A percentile compares a stretch with the other conserved stretches of the same genome.
Evolutionary conservation across 2,113 vertebrate genomes (phyloP).

Genomic region (Lethenteron reissneri): DNA sequence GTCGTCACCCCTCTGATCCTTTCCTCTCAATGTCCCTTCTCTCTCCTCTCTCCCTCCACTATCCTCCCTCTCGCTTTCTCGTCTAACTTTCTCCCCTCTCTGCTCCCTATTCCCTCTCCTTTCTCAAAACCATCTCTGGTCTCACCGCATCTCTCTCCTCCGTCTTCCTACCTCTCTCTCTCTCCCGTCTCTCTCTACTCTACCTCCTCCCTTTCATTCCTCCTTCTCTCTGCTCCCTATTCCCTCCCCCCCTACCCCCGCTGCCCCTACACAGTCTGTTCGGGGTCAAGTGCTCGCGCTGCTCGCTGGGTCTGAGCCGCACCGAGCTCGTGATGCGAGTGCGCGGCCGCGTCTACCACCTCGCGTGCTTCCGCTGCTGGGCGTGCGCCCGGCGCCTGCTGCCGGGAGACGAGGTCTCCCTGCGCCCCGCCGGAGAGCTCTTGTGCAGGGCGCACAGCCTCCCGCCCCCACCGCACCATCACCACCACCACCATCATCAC

Average conservation of each 20-base stretch:
- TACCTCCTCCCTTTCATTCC: background rate
- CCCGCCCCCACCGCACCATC: too few relatives aligned
- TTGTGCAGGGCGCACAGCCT: background rate
- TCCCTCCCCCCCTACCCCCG: background rate
- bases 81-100: background rate
- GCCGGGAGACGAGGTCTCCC: constrained; percentile 2
- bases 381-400: constrained; percentile 6
- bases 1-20: too few relatives aligned
- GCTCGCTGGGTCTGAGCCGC: background rate
- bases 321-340: constrained; percentile 1
- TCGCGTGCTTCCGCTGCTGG: constrained; percentile 4
- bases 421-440: background rate
- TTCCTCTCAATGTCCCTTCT: background rate
- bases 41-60: background rate
- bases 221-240: background rate
- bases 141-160: background rate
- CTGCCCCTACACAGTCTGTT: background rate
- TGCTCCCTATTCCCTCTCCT: background rate
- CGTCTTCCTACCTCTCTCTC: background rate
- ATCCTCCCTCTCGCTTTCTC: background rate
- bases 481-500: too few relatives aligned
- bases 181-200: background rate
- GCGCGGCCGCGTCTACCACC: background rate
- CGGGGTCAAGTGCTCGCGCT: constrained; percentile 4
- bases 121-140: background rate